A percentile compares a stretch with the other conserved stretches of the same genome.
These are phyloP conservation scores for Tortrix viridana DNA, from an alignment of 2,888 invertebrate genomes.

Conservation along the genomic window DNA sequence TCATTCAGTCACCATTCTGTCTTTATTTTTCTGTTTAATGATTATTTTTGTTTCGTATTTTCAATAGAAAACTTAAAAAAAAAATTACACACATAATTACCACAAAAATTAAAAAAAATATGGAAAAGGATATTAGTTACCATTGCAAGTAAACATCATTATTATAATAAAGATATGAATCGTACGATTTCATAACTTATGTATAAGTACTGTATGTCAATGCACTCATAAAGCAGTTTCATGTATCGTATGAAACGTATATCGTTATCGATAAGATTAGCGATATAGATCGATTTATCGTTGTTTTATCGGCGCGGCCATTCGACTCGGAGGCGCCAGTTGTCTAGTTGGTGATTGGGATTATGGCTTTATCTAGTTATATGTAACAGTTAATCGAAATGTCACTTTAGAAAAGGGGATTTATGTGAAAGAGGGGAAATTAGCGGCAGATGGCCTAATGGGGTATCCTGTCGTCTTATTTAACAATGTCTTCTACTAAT, in stretches of 20 bases:
- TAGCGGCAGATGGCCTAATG: not conserved
- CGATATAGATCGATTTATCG: slow-evolving; percentile 44
- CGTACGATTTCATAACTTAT: slow-evolving; percentile 33
- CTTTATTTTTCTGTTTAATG: too few relatives aligned
- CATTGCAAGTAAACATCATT: too few relatives aligned
- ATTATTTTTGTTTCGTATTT: too few relatives aligned
- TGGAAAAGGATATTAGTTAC: too few relatives aligned
- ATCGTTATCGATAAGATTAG: slow-evolving; percentile 50
- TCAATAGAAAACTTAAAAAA: too few relatives aligned
- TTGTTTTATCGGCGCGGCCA: slow-evolving; percentile 56
- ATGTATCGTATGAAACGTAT: slow-evolving; percentile 43
- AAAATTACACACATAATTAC: too few relatives aligned
- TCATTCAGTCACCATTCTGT: too few relatives aligned
- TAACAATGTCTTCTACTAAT: too few relatives aligned
- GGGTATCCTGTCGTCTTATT: not conserved
- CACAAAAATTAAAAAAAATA: too few relatives aligned
- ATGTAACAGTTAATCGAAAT: slow-evolving; percentile 8
- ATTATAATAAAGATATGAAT: slow-evolving; percentile 26
- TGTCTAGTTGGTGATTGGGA: slow-evolving; percentile 41
- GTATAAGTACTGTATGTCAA: slow-evolving; percentile 35
- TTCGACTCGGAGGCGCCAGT: slow-evolving; percentile 63
- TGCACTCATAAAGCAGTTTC: slow-evolving; percentile 35
- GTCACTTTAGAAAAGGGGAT: not conserved
- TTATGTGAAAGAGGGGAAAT: not conserved
- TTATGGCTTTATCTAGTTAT: slow-evolving; percentile 17